A percentile compares a stretch with the other conserved stretches of the same genome.
These are phyloP conservation scores for Discoglossus pictus DNA, from an alignment of 2,797 vertebrate genomes.

Conservation along the genomic window DNA sequence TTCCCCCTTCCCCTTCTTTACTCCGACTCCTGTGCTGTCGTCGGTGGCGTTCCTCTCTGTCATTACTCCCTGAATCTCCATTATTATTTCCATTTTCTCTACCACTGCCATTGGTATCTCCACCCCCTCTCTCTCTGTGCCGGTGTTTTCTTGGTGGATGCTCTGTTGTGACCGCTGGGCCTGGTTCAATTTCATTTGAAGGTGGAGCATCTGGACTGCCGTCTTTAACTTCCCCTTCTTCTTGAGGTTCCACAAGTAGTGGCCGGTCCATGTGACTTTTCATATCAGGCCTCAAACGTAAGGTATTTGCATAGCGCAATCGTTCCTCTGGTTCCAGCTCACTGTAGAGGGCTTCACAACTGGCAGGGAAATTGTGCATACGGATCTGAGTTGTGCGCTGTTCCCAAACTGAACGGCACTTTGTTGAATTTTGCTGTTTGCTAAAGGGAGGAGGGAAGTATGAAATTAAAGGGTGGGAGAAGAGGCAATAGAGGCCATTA, in stretches of 20 bases:
- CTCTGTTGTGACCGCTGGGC: slow-evolving; percentile 51
- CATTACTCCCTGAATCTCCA: slow-evolving; percentile 53
- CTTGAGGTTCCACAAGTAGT: slow-evolving; percentile 80
- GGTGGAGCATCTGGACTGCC: slow-evolving; percentile 60
- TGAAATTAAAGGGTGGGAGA: background rate
- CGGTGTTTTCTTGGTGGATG: slow-evolving; percentile 67
- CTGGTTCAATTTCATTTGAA: slow-evolving; percentile 35
- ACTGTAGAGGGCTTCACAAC: slow-evolving; percentile 89
- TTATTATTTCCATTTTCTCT: slow-evolving; percentile 69
- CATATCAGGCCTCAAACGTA: slow-evolving; percentile 86
- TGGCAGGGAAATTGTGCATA: slow-evolving; percentile 84
- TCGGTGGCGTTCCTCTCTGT: slow-evolving; percentile 73
- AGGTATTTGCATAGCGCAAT: slow-evolving; percentile 75
- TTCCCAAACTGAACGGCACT: slow-evolving; percentile 93
- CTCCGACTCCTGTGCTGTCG: slow-evolving; percentile 80
- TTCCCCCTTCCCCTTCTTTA: slow-evolving; percentile 74
- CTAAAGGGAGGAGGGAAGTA: slow-evolving; percentile 61
- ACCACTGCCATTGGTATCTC: slow-evolving; percentile 62
- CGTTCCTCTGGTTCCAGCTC: slow-evolving; percentile 89
- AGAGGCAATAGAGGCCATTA: slow-evolving; percentile 10
- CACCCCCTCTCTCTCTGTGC: slow-evolving; percentile 67
- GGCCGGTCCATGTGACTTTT: slow-evolving; percentile 92
- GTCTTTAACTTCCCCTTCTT: slow-evolving; percentile 60
- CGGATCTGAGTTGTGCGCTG: slow-evolving; percentile 89
- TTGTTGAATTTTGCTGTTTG: slow-evolving; percentile 88